Conservation (phyloP, 2,797 vertebrate genomes). For the Sebastes oblongus region DNA sequence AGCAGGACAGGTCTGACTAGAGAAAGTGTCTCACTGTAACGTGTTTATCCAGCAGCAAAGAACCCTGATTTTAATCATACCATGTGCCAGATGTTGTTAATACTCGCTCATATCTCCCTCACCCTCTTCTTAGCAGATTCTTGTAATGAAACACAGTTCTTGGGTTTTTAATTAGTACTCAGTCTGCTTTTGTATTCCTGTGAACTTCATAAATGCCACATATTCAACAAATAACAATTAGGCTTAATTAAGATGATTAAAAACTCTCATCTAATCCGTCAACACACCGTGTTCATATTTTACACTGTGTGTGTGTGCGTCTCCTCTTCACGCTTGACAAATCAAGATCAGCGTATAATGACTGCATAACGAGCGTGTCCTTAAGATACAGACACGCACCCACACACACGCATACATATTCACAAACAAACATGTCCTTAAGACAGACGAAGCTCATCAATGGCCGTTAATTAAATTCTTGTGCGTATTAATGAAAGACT, state of each 20-base stretch:
- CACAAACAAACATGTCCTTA: constrained; percentile 79
- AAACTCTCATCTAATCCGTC: constrained; percentile 71
- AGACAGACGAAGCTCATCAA: constrained; percentile 76
- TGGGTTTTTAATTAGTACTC: constrained; percentile 67
- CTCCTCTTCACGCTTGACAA: constrained; percentile 63
- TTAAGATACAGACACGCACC: constrained; percentile 57
- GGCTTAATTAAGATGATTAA: constrained; percentile 81
- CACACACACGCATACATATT: constrained; percentile 35
- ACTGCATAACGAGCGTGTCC: constrained; percentile 56
- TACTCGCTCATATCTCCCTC: background rate
- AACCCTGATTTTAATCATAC: background rate
- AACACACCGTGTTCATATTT: constrained; percentile 49
- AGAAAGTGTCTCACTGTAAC: background rate
- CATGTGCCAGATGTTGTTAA: background rate
- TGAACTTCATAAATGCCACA: constrained; percentile 71
- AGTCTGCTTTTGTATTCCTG: constrained; percentile 47
- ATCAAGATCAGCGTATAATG: constrained; percentile 71
- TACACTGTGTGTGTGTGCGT: background rate
- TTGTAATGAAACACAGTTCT: constrained; percentile 54
- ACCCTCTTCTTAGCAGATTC: constrained; percentile 37
- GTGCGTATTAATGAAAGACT: constrained; percentile 68
- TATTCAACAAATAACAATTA: constrained; percentile 78
- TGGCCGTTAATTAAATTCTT: constrained; percentile 81
- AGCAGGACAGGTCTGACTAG: background rate
- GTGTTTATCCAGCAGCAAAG: background rate